phyloP scores from a whole-genome alignment of 2,888 invertebrate species.

The Quadriops clusia region DNA sequence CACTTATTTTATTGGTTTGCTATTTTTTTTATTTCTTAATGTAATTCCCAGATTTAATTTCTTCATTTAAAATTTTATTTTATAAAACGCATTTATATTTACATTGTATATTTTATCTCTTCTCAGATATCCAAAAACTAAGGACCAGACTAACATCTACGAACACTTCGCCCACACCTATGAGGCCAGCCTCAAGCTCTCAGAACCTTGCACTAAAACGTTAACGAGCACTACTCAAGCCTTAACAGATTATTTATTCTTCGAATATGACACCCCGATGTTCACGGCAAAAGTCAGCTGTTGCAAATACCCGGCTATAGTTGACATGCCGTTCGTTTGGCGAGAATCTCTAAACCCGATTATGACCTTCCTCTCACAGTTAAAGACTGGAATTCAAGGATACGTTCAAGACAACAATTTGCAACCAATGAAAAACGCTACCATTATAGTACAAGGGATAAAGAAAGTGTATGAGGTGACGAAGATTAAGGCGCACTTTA shows the following conservation, averaged over 20 bases:
- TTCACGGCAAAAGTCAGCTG: conserved; percentile 66
- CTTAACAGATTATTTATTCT: conserved; percentile 47
- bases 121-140: conserved; percentile 27
- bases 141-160: conserved; percentile 30
- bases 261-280: conserved; percentile 52
- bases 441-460: conserved; percentile 51
- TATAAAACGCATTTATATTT: too few species aligned
- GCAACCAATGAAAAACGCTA: conserved; percentile 57
- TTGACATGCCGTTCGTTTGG: conserved; percentile 59
- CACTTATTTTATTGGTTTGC: too few species aligned
- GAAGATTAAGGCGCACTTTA: conserved; percentile 58
- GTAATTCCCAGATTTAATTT: too few species aligned
- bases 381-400: conserved; percentile 59
- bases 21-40: too few species aligned
- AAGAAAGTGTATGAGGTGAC: conserved; percentile 49
- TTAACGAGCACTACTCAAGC: conserved; percentile 35
- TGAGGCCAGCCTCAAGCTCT: conserved; percentile 35
- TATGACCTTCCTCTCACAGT: conserved; percentile 48
- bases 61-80: too few species aligned
- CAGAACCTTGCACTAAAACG: conserved; percentile 29
- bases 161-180: conserved; percentile 40
- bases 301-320: conserved; percentile 67
- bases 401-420: conserved; percentile 54
- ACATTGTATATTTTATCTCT: too few species aligned
- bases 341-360: conserved; percentile 52